These are phyloP conservation scores for Tetragonula clypearis DNA, from an alignment of 1,140 invertebrate species.

Conservation along the genomic window DNA sequence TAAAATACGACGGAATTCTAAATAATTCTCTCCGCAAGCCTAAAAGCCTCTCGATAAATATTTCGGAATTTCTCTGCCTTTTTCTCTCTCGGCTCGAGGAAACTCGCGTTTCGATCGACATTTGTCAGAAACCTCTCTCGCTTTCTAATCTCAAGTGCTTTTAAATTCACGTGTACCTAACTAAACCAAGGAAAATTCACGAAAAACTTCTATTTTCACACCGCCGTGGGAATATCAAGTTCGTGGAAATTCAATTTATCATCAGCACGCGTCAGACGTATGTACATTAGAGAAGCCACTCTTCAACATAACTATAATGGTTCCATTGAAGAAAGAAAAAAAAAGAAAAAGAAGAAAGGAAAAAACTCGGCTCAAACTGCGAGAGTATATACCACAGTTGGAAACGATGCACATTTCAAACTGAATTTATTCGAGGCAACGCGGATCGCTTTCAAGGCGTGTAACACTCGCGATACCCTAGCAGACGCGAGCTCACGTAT, in stretches of 20 bases:
- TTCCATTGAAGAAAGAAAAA: background rate
- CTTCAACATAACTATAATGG: background rate
- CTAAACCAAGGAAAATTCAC: background rate
- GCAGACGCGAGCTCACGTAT: background rate
- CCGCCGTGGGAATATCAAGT: background rate
- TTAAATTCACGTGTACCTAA: background rate
- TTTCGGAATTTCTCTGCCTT: background rate
- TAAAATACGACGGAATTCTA: no score
- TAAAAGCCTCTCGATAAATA: background rate
- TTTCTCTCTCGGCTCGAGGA: background rate
- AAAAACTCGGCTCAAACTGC: background rate
- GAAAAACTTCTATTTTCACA: background rate
- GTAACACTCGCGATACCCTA: background rate
- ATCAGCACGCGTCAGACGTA: no score
- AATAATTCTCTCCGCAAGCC: background rate
- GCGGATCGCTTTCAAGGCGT: background rate
- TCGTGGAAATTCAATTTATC: background rate
- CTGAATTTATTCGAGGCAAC: background rate
- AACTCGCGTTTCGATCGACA: background rate
- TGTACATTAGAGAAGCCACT: background rate
- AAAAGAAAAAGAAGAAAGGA: no score
- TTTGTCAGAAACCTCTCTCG: background rate
- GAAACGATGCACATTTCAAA: background rate
- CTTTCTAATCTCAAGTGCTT: background rate
- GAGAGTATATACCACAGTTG: background rate